Conservation (phyloP, 2,797 vertebrate genomes). For the Erithacus rubecula region DNA sequence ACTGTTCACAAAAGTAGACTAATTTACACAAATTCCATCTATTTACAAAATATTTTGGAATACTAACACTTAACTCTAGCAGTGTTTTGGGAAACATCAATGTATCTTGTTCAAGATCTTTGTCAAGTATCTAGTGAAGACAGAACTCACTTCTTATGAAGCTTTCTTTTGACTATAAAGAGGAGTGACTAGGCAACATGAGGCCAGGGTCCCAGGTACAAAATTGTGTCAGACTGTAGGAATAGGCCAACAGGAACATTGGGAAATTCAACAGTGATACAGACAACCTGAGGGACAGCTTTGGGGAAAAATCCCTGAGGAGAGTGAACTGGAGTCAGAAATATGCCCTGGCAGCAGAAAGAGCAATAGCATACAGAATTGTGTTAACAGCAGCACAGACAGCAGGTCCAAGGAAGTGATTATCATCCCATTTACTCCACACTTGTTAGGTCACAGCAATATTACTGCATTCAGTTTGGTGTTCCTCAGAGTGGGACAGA, state of each 20-base stretch:
- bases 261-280: not conserved
- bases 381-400: not conserved
- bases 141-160: not conserved
- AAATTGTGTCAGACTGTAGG: not conserved
- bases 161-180: not conserved
- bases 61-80: not conserved
- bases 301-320: not conserved
- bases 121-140: not conserved
- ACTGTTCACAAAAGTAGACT: not conserved
- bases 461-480: not conserved
- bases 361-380: not conserved
- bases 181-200: not conserved
- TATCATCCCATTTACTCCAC: not conserved
- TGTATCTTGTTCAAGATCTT: not conserved
- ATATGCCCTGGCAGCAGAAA: not conserved
- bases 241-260: not conserved
- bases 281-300: accelerated
- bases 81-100: not conserved
- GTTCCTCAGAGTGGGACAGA: not conserved
- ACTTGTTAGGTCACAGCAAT: not conserved
- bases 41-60: slow-evolving; percentile 3
- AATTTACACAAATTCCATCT: not conserved
- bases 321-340: not conserved
- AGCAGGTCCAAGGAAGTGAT: not conserved
- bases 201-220: not conserved